A percentile compares a stretch with the other conserved stretches of the same genome.
phyloP scores from a whole-genome alignment of 1,140 invertebrate species.

The Tetraneura akinire region DNA sequence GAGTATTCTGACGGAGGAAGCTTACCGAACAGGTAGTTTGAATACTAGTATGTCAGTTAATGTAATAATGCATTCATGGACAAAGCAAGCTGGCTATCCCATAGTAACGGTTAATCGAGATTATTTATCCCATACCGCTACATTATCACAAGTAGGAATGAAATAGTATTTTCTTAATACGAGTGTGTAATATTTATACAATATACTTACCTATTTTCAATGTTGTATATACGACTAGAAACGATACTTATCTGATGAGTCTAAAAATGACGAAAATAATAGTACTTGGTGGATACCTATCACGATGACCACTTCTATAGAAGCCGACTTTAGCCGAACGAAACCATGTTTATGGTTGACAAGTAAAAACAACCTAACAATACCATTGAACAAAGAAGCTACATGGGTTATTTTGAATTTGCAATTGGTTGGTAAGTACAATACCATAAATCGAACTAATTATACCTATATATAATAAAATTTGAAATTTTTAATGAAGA shows the following conservation, averaged over 20 bases:
- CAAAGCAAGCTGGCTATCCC: conserved; percentile 70
- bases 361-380: conserved; percentile 56
- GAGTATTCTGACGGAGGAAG: conserved; percentile 70
- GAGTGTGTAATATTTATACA: too few species aligned
- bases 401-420: conserved; percentile 82
- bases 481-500: too few species aligned
- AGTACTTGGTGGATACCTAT: conserved; percentile 65
- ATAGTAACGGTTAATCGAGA: conserved; percentile 63
- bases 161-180: too few species aligned
- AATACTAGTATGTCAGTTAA: conserved; percentile 59
- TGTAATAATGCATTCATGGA: conserved; percentile 68
- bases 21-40: conserved; percentile 55
- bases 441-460: too few species aligned
- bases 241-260: neutral
- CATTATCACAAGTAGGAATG: conserved; percentile 64
- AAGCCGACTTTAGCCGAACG: conserved; percentile 60
- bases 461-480: too few species aligned
- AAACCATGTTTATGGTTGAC: conserved; percentile 66
- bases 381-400: conserved; percentile 58
- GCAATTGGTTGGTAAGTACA: conserved; percentile 68
- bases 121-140: conserved; percentile 59
- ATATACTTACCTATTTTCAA: too few species aligned
- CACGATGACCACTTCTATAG: conserved; percentile 59
- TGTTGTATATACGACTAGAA: too few species aligned
- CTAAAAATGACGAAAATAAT: neutral